Evolutionary conservation across 2,888 invertebrate genomes (phyloP), one percentile per base, ranked within the genome.

Genomic region (Acanthacorydalis orientalis): DNA sequence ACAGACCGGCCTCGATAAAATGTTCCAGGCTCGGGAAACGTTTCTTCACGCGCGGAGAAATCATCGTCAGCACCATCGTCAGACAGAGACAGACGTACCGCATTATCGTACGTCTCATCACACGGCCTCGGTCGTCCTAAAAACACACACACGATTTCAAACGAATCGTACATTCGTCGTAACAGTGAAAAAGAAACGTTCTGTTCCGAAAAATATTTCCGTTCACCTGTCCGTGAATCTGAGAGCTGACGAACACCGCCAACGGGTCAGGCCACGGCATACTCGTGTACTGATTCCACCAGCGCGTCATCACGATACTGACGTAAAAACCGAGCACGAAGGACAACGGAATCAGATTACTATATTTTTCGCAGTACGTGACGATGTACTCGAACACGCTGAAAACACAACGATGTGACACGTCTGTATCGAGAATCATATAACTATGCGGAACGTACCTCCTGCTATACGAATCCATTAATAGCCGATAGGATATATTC

Each of bases 311-410:
- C 44, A 93, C 90, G 54, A 92, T 80, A 7, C 85, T 82, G 46
- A 93, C 91, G 68, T 92, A 93, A 70, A 93, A 93, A 55, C 93
- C 92, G 55, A 93, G 74, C 50, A 93, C 90, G 65, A 93, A 93
- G 6, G 92, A 90, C 53, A 93, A 65, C 11, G 93, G 93, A 57
- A 93, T 92, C 55, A 90, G 75, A 67, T 83, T 83, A 55, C 83
- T 85, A 67, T 87, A 89, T 54, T 78, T 80, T 59, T 82, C 80
- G 68, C 92, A 93, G 66, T 92, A 91, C 53, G 77, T 75, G 4
- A 83, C 85, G 46, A 92, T 70, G 51, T 77, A 76, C 65, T 89
- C 90, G 64, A 92, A 93, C 50, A 75, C 63, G 62, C 88, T 88
- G 68, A 46, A 64, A 66, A 52, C 42, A 35, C n/a, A n/a, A 34